Evolutionary conservation across 2,888 invertebrate genomes (phyloP).

Genomic region (Stratiomys singularior): DNA sequence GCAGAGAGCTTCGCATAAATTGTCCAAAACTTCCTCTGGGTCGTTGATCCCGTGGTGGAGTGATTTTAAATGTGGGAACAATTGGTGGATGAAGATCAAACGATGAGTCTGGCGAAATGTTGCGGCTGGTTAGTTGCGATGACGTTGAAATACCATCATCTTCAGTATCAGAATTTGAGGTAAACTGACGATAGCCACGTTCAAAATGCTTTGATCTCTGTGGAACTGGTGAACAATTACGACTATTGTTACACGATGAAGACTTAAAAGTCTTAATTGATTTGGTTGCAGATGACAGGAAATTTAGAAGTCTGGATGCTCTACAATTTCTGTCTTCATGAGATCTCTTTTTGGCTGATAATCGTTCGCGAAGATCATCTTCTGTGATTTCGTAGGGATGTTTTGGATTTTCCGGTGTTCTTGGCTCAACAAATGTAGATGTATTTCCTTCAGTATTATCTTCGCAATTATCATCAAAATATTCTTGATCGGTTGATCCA

Average conservation of each 20-base stretch:
- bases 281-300: conserved; percentile 60
- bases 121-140: conserved; percentile 55
- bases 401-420: conserved; percentile 54
- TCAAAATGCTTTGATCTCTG: conserved; percentile 54
- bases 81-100: conserved; percentile 63
- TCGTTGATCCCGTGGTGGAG: conserved; percentile 58
- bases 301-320: conserved; percentile 59
- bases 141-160: conserved; percentile 61
- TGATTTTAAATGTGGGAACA: conserved; percentile 63
- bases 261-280: conserved; percentile 52
- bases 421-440: conserved; percentile 28
- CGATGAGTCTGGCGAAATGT: conserved; percentile 61
- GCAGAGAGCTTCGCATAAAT: conserved; percentile 59
- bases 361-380: conserved; percentile 56
- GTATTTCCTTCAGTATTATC: conserved; percentile 38
- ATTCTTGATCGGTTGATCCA: conserved; percentile 55
- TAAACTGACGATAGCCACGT: conserved; percentile 55
- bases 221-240: conserved; percentile 58
- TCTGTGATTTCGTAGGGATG: conserved; percentile 55
- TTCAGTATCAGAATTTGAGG: conserved; percentile 52
- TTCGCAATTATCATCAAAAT: conserved; percentile 50
- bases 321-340: conserved; percentile 29
- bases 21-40: conserved; percentile 56
- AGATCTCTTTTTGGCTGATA: conserved; percentile 12
- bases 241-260: conserved; percentile 53